These are phyloP conservation scores for Acrocephalus kingi DNA, from an alignment of 2,113 vertebrate species.

Conservation along the genomic window DNA sequence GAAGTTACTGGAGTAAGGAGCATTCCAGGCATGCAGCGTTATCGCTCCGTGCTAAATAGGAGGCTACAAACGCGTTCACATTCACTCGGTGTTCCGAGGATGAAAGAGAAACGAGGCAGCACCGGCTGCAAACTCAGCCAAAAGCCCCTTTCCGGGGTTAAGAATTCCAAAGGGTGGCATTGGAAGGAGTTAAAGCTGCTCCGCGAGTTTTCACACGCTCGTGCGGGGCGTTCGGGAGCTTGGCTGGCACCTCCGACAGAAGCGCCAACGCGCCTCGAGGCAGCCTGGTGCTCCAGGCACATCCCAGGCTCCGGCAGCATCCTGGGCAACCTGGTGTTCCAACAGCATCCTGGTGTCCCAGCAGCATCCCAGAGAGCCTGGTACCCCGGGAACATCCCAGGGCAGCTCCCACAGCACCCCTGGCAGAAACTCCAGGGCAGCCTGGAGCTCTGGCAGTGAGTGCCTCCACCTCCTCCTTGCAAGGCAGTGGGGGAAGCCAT, in stretches of 20 bases:
- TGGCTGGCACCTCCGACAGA: neutral
- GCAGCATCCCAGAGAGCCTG: neutral
- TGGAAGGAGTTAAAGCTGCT: neutral
- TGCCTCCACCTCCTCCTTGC: neutral
- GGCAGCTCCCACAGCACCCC: neutral
- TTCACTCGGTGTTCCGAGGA: neutral
- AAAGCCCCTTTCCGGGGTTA: neutral
- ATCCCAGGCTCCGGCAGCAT: fast-evolving
- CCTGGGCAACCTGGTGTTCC: neutral
- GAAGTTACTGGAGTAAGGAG: neutral
- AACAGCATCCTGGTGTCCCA: fast-evolving
- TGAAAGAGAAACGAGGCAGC: neutral
- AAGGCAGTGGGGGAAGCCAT: neutral
- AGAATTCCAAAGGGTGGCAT: neutral
- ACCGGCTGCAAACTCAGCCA: neutral
- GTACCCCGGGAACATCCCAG: neutral
- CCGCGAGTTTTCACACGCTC: neutral
- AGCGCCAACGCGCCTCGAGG: neutral
- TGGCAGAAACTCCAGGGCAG: no score
- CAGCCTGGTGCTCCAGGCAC: neutral
- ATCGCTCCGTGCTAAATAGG: neutral
- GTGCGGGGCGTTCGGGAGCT: neutral
- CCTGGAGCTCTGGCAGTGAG: neutral
- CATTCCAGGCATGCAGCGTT: fast-evolving
- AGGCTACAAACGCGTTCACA: neutral